phyloP scores from a whole-genome alignment of 2,113 vertebrate genomes.

The Guaruba guarouba region DNA sequence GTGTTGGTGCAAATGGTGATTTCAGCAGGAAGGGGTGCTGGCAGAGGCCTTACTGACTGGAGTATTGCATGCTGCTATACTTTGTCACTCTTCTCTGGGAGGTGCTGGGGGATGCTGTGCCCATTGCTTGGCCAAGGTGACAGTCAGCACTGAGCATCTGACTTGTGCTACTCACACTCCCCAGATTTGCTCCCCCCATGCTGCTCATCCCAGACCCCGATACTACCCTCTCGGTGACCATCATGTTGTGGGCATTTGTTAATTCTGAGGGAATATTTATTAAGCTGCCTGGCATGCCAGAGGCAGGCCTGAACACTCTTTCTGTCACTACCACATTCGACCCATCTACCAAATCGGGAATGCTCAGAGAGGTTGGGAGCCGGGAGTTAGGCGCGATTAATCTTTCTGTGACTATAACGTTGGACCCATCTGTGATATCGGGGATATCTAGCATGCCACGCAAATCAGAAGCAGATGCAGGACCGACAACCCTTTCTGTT shows the following conservation, averaged over 20 bases:
- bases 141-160: conserved; percentile 63
- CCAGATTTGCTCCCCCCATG: conserved; percentile 29
- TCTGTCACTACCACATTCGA: conserved; percentile 81
- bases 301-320: conserved; percentile 76
- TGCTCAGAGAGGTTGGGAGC: conserved; percentile 70
- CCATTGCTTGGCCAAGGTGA: conserved; percentile 68
- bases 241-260: conserved; percentile 71
- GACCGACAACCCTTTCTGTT: conserved; percentile 77
- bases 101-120: conserved; percentile 38
- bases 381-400: conserved; percentile 74
- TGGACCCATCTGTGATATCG: conserved; percentile 74
- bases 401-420: conserved; percentile 79
- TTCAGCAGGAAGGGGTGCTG: not conserved
- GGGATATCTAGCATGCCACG: conserved; percentile 76
- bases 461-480: conserved; percentile 66
- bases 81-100: conserved; percentile 72
- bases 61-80: conserved; percentile 71
- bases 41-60: conserved; percentile 57
- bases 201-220: conserved; percentile 70
- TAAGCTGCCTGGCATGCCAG: conserved; percentile 70
- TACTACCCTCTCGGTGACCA: conserved; percentile 80
- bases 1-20: not conserved
- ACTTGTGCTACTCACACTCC: not conserved
- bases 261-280: conserved; percentile 73
- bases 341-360: conserved; percentile 72